These are phyloP conservation scores for Eupithecia centaureata DNA, from an alignment of 2,888 invertebrate species.

Conservation along the genomic window DNA sequence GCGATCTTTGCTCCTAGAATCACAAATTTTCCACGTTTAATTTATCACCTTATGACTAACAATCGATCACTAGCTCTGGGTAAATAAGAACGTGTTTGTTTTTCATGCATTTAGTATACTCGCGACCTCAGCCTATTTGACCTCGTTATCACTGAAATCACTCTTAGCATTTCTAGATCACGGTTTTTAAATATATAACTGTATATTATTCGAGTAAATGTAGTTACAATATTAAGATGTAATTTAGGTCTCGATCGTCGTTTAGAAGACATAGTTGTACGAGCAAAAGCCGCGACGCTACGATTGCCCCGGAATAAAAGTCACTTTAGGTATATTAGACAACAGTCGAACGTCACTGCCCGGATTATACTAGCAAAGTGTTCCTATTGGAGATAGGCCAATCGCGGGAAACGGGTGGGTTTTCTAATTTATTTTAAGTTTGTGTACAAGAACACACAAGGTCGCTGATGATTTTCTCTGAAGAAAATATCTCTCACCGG, in stretches of 20 bases:
- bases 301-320: slow-evolving; percentile 66
- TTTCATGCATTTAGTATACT: slow-evolving; percentile 13
- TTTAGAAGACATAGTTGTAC: slow-evolving; percentile 72
- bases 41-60: slow-evolving; percentile 16
- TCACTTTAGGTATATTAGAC: slow-evolving; percentile 70
- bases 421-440: slow-evolving; percentile 71
- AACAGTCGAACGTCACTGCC: slow-evolving; percentile 71
- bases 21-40: slow-evolving; percentile 36
- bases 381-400: slow-evolving; percentile 81
- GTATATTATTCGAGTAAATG: slow-evolving; percentile 67
- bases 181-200: slow-evolving; percentile 63
- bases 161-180: slow-evolving; percentile 49
- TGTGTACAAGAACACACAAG: slow-evolving; percentile 65
- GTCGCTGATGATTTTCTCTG: slow-evolving; percentile 58
- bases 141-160: slow-evolving; percentile 64
- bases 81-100: slow-evolving; percentile 20
- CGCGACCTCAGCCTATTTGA: slow-evolving; percentile 49
- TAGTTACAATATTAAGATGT: slow-evolving; percentile 77
- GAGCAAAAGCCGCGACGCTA: slow-evolving; percentile 59
- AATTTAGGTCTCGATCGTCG: slow-evolving; percentile 77
- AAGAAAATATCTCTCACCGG: slow-evolving; percentile 74
- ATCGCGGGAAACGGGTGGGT: slow-evolving; percentile 71
- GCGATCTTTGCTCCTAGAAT: slow-evolving; percentile 91
- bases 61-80: slow-evolving; percentile 33
- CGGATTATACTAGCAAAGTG: slow-evolving; percentile 69